Evolutionary conservation across 2,113 vertebrate genomes (phyloP).

Genomic region (Cryptomyrus ogoouensis): DNA sequence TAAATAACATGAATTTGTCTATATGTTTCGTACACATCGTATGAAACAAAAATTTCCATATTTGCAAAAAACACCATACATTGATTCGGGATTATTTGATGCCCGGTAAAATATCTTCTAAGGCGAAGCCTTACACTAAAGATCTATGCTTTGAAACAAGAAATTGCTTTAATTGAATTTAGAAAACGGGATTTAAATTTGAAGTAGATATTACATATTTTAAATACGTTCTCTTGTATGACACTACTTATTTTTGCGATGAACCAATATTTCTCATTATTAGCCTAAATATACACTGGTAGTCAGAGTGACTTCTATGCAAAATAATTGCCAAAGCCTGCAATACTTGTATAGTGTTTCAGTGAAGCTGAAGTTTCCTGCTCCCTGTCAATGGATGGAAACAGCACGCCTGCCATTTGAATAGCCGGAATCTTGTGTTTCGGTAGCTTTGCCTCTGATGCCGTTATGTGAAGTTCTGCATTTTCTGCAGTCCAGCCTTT

Average conservation of each 20-base stretch:
- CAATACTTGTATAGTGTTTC: background rate
- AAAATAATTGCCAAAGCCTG: background rate
- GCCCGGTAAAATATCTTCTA: background rate
- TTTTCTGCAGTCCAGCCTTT: background rate
- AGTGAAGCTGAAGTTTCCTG: constrained; percentile 1
- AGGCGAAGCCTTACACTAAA: background rate
- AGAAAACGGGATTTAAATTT: background rate
- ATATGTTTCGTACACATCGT: background rate
- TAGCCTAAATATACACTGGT: background rate
- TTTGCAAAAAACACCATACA: background rate
- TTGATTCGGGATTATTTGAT: background rate
- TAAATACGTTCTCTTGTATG: background rate
- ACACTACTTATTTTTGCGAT: background rate
- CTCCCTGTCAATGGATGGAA: background rate
- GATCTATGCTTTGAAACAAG: background rate
- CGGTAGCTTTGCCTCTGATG: background rate
- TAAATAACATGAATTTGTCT: background rate
- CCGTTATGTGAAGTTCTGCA: background rate
- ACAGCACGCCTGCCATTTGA: background rate
- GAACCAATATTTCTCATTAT: background rate
- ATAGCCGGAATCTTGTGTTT: background rate
- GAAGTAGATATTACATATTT: background rate
- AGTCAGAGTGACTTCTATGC: background rate
- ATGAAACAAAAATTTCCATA: background rate
- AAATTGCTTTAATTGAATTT: background rate